Percentiles rank a stretch among this genome's conserved stretches.
These are phyloP conservation scores for Biston betularia DNA, from an alignment of 2,888 invertebrate genomes.

Conservation along the genomic window DNA sequence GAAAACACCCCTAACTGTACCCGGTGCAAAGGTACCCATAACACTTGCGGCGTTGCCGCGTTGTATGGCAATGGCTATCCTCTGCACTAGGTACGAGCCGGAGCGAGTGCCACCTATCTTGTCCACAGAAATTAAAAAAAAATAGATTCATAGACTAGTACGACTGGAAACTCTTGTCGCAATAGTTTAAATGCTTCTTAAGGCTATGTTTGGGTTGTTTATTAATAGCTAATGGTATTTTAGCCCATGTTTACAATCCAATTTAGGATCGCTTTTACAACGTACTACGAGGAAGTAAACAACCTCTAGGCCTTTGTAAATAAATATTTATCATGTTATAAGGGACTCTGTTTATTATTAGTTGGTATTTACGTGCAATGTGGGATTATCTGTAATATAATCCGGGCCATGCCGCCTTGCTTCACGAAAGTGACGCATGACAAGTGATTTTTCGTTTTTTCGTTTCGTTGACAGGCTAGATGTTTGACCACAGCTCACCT, in stretches of 20 bases:
- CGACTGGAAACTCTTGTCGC: neutral
- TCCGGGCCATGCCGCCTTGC: too few relatives aligned
- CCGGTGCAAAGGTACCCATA: too few relatives aligned
- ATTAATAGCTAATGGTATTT: conserved; percentile 13
- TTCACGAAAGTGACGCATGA: too few relatives aligned
- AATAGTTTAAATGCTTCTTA: neutral
- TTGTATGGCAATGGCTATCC: too few relatives aligned
- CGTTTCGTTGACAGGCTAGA: too few relatives aligned
- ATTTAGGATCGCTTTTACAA: conserved; percentile 12
- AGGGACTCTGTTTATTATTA: conserved; percentile 4
- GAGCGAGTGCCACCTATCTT: too few relatives aligned
- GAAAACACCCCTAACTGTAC: too few relatives aligned
- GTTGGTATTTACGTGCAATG: neutral
- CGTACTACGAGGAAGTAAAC: conserved; percentile 12
- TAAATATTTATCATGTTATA: conserved; percentile 4
- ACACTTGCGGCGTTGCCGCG: too few relatives aligned
- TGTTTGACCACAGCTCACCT: too few relatives aligned
- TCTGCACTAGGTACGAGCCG: too few relatives aligned
- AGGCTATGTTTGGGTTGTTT: conserved; percentile 1
- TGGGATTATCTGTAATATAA: neutral
- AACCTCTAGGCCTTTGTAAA: conserved; percentile 2
- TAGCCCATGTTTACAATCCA: conserved; percentile 7
- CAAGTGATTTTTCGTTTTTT: too few relatives aligned
- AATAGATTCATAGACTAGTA: neutral
- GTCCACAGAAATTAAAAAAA: too few relatives aligned